Percentiles rank a stretch among this genome's conserved stretches.
Conservation (phyloP, 2,888 invertebrate species). For the Patella caerulea region DNA sequence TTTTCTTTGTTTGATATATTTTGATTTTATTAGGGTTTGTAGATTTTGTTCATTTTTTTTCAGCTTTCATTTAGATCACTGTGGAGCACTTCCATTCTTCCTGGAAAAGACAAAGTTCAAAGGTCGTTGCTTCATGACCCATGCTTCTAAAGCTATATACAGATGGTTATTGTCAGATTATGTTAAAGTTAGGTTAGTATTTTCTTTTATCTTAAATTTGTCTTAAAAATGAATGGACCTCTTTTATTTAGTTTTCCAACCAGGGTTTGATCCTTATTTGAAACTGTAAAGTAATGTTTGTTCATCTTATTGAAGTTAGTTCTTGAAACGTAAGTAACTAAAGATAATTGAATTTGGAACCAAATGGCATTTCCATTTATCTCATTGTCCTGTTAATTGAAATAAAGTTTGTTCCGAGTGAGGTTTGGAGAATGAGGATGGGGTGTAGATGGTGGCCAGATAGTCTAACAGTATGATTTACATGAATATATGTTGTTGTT, state of each 20-base stretch:
- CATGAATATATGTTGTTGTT: background rate
- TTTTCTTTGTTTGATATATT: too few relatives aligned
- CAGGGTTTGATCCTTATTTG: background rate
- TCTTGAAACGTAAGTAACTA: too few relatives aligned
- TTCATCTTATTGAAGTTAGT: too few relatives aligned
- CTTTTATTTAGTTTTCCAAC: background rate
- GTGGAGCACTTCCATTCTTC: conserved; percentile 98
- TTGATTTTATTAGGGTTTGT: background rate
- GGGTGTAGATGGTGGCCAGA: too few relatives aligned
- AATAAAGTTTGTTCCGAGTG: too few relatives aligned
- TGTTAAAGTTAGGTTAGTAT: conserved; percentile 89
- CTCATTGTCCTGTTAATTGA: too few relatives aligned
- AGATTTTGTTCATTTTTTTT: conserved; percentile 48
- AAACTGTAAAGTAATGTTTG: background rate
- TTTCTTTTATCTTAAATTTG: background rate
- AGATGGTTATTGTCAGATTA: conserved; percentile 98
- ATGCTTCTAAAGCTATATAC: conserved; percentile 99
- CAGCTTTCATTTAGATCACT: conserved; percentile 98
- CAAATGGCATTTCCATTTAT: too few relatives aligned
- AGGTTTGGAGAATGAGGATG: too few relatives aligned
- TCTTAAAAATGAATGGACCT: background rate
- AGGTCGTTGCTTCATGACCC: conserved; percentile 99
- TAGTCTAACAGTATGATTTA: background rate
- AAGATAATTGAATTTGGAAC: too few relatives aligned
- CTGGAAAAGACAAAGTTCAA: conserved; percentile 96